Percentiles rank a stretch among this genome's conserved stretches.
Conservation (phyloP, 2,888 invertebrate genomes). For the Strigamia maritima region DNA sequence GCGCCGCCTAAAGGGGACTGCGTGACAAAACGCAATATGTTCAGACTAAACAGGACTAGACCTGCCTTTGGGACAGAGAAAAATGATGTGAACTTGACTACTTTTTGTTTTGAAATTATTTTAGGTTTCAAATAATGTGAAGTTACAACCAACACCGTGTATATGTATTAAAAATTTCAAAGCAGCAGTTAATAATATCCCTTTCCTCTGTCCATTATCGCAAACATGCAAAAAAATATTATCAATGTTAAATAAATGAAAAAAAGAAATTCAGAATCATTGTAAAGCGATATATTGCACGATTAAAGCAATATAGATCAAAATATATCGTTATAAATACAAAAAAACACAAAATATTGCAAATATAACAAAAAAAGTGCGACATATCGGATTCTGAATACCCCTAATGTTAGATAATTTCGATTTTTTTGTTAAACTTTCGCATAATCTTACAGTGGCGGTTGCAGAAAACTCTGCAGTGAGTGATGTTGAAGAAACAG, state of each 20-base stretch:
- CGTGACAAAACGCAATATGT: conserved; percentile 37
- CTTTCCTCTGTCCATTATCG: background rate
- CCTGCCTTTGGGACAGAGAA: conserved; percentile 34
- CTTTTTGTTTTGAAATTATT: background rate
- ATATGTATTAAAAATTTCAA: background rate
- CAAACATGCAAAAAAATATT: conserved; percentile 19
- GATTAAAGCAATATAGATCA: too few species aligned
- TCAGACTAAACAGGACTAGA: conserved; percentile 36
- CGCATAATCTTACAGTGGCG: conserved; percentile 22
- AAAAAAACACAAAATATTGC: too few species aligned
- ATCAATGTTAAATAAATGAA: background rate
- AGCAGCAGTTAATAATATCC: background rate
- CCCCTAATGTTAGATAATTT: too few species aligned
- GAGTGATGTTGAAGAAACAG: conserved; percentile 41
- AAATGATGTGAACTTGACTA: background rate
- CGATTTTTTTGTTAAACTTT: too few species aligned
- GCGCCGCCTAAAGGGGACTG: conserved; percentile 59
- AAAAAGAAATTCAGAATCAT: background rate
- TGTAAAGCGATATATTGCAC: background rate
- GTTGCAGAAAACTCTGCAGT: conserved; percentile 38
- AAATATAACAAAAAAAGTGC: too few species aligned
- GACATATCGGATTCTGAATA: too few species aligned
- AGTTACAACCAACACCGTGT: background rate
- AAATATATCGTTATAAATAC: too few species aligned
- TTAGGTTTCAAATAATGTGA: background rate